Evolutionary conservation across 2,797 vertebrate species (phyloP).

Genomic region (Propithecus perrieri): DNA sequence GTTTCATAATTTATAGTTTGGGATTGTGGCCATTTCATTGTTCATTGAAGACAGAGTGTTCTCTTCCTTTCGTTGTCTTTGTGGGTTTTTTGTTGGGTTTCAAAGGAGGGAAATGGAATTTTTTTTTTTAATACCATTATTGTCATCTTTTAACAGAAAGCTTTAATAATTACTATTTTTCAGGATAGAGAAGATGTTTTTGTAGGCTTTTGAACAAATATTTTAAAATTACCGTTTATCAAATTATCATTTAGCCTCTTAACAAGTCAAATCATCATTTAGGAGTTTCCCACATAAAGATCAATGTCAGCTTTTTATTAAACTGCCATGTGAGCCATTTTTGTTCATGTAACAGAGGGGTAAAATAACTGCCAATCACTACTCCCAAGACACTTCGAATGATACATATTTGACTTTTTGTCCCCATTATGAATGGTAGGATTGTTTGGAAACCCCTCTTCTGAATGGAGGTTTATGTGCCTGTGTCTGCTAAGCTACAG

Average conservation of each 20-base stretch:
- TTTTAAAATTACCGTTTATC: neutral
- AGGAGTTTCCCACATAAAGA: neutral
- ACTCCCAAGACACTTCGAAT: neutral
- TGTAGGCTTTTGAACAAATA: neutral
- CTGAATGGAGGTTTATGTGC: neutral
- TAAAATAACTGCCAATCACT: neutral
- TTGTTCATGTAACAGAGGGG: neutral
- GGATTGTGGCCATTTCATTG: slow-evolving; percentile 46
- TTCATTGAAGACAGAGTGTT: slow-evolving; percentile 26
- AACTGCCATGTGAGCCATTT: neutral
- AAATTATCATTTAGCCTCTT: neutral
- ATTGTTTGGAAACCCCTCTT: neutral
- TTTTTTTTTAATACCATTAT: neutral
- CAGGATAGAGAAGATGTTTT: neutral
- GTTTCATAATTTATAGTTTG: slow-evolving; percentile 35
- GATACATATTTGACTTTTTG: neutral
- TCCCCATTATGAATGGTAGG: neutral
- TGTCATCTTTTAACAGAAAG: slow-evolving; percentile 27
- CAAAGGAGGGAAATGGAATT: slow-evolving; percentile 17
- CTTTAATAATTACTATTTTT: neutral
- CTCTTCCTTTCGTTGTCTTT: slow-evolving; percentile 7
- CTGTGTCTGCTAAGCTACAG: neutral
- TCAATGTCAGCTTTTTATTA: neutral
- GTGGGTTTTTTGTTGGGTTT: slow-evolving; percentile 27
- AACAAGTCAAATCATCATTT: neutral